Conservation (phyloP, 2,888 invertebrate genomes). For the Agonopterix subpropinquella region DNA sequence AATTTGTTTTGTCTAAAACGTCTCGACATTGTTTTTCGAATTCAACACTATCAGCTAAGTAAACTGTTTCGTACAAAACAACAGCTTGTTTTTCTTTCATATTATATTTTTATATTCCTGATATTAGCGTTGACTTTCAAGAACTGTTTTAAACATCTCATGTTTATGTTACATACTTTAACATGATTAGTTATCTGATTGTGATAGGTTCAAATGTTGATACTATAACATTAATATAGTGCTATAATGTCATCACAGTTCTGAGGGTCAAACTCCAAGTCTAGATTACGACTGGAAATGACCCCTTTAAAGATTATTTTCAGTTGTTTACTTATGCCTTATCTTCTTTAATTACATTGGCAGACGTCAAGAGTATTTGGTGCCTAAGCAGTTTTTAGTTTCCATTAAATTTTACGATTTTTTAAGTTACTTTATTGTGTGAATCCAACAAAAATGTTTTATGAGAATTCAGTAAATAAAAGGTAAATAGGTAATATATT, state of each 20-base stretch:
- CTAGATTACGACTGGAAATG: slow-evolving; percentile 24
- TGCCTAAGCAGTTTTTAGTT: slow-evolving; percentile 36
- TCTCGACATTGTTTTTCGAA: slow-evolving; percentile 4
- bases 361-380: slow-evolving; percentile 22
- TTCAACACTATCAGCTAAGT: not conserved
- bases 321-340: slow-evolving; percentile 24
- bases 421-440: no score
- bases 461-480: no score
- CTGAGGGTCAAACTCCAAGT: slow-evolving; percentile 10
- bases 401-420: no score
- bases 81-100: no score
- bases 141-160: no score
- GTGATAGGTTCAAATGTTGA: no score
- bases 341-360: slow-evolving; percentile 29
- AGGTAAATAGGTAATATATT: no score
- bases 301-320: slow-evolving; percentile 26
- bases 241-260: slow-evolving; percentile 22
- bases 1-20: slow-evolving; percentile 3
- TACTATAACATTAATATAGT: slow-evolving; percentile 1
- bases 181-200: no score
- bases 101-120: no score
- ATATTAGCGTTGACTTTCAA: no score
- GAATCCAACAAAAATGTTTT: no score
- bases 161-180: no score
- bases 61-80: not conserved